Percentiles rank a stretch among this genome's conserved stretches.
These are phyloP conservation scores for Erinaceus europaeus DNA, from an alignment of 2,113 vertebrate species.

Conservation along the genomic window DNA sequence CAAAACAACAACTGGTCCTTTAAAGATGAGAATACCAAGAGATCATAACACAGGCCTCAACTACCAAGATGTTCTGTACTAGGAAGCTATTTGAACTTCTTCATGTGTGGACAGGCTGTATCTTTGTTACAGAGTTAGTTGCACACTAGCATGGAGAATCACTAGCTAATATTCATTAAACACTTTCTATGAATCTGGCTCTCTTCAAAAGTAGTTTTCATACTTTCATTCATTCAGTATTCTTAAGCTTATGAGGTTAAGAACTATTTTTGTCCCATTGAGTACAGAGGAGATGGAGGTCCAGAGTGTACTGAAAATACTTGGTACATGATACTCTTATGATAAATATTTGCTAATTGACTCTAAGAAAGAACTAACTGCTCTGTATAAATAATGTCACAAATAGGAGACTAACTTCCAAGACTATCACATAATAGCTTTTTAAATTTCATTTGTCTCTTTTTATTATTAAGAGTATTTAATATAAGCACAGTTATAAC, in stretches of 20 bases:
- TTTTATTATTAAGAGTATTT: not conserved
- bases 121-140: not conserved
- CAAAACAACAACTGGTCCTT: slow-evolving; percentile 14
- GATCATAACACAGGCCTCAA: not conserved
- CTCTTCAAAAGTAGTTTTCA: not conserved
- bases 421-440: not conserved
- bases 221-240: not conserved
- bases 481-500: not conserved
- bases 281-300: not conserved
- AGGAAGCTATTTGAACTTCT: not conserved
- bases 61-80: not conserved
- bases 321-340: not conserved
- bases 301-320: not conserved
- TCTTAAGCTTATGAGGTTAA: not conserved
- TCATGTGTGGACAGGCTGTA: not conserved
- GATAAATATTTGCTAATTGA: slow-evolving; percentile 9
- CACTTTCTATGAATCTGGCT: not conserved
- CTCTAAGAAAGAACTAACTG: not conserved
- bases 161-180: not conserved
- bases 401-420: not conserved
- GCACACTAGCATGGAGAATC: not conserved
- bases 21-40: not conserved
- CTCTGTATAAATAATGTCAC: not conserved
- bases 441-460: not conserved
- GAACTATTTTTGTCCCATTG: not conserved